A percentile compares a stretch with the other conserved stretches of the same genome.
phyloP scores from a whole-genome alignment of 2,888 invertebrate genomes.

The Tipula unca region DNA sequence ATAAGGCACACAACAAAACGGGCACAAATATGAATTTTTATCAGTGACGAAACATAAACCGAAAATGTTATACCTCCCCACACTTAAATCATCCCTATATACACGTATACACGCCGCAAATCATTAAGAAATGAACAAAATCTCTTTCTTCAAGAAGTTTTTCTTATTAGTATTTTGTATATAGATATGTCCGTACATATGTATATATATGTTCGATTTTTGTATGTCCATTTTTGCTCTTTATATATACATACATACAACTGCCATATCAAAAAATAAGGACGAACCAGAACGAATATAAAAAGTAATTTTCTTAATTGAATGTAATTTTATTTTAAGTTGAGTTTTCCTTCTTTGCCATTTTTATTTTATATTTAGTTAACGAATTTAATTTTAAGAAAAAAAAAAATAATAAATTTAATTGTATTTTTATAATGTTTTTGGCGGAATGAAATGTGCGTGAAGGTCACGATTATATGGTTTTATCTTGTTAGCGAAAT shows the following conservation, averaged over 20 bases:
- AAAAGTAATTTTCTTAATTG: background rate
- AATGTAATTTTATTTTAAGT: slow-evolving; percentile 1
- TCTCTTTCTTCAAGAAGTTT: no score
- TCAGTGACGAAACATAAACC: background rate
- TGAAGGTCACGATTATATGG: background rate
- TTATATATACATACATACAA: background rate
- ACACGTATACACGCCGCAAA: no score
- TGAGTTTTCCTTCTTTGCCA: background rate
- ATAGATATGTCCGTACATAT: no score
- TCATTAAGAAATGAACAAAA: no score
- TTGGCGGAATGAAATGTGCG: background rate
- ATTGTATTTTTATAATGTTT: background rate
- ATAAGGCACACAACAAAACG: background rate
- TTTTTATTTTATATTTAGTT: background rate
- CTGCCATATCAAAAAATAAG: background rate
- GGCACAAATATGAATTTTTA: background rate
- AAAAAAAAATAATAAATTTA: no score
- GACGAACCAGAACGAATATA: background rate
- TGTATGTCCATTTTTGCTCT: background rate
- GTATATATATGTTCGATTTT: background rate
- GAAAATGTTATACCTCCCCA: background rate
- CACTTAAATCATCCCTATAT: no score
- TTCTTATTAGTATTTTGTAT: no score
- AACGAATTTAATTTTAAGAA: background rate
- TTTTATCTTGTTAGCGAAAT: background rate